phyloP scores from a whole-genome alignment of 1,140 invertebrate genomes.

The Brachystomella parvula region DNA sequence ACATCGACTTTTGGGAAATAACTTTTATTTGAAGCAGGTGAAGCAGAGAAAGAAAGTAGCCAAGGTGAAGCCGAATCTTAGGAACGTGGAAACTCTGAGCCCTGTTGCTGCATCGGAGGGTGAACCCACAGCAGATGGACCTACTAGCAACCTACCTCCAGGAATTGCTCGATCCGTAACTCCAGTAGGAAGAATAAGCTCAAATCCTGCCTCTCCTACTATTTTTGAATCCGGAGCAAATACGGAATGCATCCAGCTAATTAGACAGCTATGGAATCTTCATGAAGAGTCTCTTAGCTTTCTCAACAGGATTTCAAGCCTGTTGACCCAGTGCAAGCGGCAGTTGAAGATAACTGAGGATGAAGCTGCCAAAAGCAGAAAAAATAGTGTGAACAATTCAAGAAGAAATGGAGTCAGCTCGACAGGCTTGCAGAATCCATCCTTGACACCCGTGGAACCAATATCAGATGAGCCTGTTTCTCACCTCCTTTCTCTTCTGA shows the following conservation, averaged over 20 bases:
- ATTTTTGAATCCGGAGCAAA: slow-evolving; percentile 24
- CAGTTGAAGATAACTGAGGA: not conserved
- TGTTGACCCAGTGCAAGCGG: slow-evolving; percentile 9
- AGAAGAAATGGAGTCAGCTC: not conserved
- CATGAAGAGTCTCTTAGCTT: slow-evolving; percentile 30
- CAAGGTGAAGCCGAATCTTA: slow-evolving; percentile 11
- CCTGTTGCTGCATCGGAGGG: not conserved
- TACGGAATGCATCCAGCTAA: slow-evolving; percentile 33
- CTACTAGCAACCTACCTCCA: not conserved
- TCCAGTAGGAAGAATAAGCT: not conserved
- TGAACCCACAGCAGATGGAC: not conserved
- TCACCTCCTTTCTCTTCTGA: not conserved
- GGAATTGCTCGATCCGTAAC: not conserved
- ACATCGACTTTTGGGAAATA: too few relatives aligned
- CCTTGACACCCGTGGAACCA: not conserved
- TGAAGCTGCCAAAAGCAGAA: not conserved
- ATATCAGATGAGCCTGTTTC: not conserved
- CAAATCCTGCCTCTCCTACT: not conserved
- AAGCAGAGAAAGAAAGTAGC: slow-evolving; percentile 6
- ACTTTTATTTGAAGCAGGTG: not conserved
- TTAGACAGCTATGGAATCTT: slow-evolving; percentile 32
- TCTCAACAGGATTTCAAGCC: not conserved
- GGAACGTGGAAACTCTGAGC: not conserved
- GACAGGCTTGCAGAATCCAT: not conserved
- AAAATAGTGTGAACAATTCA: not conserved